phyloP scores from a whole-genome alignment of 2,113 vertebrate species.

The Cacatua alba region DNA sequence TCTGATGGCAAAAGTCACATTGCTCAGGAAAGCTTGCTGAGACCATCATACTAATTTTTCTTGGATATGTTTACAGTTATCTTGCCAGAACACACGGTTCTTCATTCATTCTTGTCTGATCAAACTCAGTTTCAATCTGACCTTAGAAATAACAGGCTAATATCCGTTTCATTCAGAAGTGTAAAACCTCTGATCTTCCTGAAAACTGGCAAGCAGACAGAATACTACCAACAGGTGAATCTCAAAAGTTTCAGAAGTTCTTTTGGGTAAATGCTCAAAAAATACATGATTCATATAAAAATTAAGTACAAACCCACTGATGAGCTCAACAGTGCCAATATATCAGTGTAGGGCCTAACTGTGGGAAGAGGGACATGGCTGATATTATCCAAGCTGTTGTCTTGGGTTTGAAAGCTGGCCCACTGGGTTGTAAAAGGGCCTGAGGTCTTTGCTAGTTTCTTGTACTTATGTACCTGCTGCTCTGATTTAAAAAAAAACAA shows the following conservation, averaged over 20 bases:
- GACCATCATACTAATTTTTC: background rate
- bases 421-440: background rate
- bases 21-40: background rate
- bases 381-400: background rate
- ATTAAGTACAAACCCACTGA: accelerated
- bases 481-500: background rate
- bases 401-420: background rate
- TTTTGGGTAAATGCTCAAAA: background rate
- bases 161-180: background rate
- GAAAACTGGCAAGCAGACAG: background rate
- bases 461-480: background rate
- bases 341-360: accelerated
- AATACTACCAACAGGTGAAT: background rate
- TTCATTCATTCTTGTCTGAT: slow-evolving; percentile 57
- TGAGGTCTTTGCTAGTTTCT: background rate
- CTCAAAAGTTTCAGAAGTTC: background rate
- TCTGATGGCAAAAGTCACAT: background rate
- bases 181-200: background rate
- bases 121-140: slow-evolving; percentile 32
- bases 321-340: background rate
- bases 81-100: slow-evolving; percentile 39
- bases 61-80: slow-evolving; percentile 43
- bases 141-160: background rate
- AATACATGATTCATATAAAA: background rate
- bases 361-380: background rate